phyloP scores from a whole-genome alignment of 2,797 vertebrate species.

The Clarias fuscus region DNA sequence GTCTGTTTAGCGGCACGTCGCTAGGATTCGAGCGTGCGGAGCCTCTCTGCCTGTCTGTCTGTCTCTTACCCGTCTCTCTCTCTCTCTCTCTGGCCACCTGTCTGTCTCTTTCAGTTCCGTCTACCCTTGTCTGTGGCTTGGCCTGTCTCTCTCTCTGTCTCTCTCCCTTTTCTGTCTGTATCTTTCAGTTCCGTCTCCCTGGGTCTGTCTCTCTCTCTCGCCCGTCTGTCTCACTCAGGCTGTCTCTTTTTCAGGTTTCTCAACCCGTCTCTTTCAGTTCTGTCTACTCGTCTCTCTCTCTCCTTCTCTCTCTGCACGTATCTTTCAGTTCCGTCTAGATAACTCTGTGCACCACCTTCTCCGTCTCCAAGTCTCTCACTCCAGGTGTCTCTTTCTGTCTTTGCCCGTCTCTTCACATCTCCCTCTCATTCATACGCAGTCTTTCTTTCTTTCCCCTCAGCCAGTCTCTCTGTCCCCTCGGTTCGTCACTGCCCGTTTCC shows the following conservation, averaged over 20 bases:
- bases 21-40: slow-evolving; percentile 38
- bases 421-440: not conserved
- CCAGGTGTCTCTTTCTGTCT: not conserved
- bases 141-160: not conserved
- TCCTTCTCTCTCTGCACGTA: not conserved
- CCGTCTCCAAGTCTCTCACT: not conserved
- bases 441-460: not conserved
- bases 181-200: not conserved
- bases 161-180: not conserved
- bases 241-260: not conserved
- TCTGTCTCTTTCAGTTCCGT: not conserved
- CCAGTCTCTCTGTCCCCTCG: not conserved
- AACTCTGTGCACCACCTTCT: not conserved
- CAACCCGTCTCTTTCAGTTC: not conserved
- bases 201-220: not conserved
- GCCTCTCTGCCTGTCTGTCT: slow-evolving; percentile 43
- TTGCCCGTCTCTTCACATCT: not conserved
- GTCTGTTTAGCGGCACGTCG: slow-evolving; percentile 60
- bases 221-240: not conserved
- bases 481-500: not conserved
- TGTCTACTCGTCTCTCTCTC: not conserved
- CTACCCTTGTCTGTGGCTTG: not conserved
- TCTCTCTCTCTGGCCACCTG: not conserved
- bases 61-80: not conserved
- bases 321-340: not conserved